Evolutionary conservation across 2,888 invertebrate species (phyloP), one percentile per base, ranked within the genome.

Genomic region (Drosophila longiperda): DNA sequence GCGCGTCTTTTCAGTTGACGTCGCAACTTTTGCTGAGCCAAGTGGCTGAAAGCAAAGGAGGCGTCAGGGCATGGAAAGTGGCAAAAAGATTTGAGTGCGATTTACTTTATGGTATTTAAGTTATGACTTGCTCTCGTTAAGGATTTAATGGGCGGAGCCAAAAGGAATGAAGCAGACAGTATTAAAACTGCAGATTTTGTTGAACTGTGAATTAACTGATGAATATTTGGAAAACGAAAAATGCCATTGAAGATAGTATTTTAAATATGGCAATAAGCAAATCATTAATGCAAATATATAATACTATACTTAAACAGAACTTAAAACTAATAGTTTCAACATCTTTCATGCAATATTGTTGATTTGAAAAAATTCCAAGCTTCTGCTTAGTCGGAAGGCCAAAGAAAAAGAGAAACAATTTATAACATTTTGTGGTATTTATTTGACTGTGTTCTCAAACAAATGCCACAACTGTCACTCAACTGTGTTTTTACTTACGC

Each of bases 401-500:
- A 5, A 33, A 12, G 32, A 23, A 53, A 53, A 42, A 29, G 49
- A n/a, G 60, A n/a, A 26, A 26, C 3, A 11, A 3, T 26, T 36
- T 55, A 11, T n/a, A 66, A 61, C 69, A 67, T 61, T 73, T 76
- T 61, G 15, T 50, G 29, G 59, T 29, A 64, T 61, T 38, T 33
- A 71, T 73, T 74, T 58, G 69, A 74, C 75, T 69, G 42, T 42
- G 54, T 60, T 70, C 58, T 29, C 62, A 64, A 75, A 82, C 66
- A 77, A 84, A 79, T 82, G 85, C 82, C 85, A 77, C 74, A 85
- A 61, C 77, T 82, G 83, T 77, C 88, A 83, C 76, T 81, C 75
- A 79, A 60, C 52, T 67, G 67, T 55, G 63, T 63, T 78, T 73
- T 66, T 60, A 73, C 81, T 78, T 68, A 50, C 42, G 34, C 52